Base-by-base conservation (phyloP, 2,797 vertebrate genomes). In the Lophius americanus region DNA sequence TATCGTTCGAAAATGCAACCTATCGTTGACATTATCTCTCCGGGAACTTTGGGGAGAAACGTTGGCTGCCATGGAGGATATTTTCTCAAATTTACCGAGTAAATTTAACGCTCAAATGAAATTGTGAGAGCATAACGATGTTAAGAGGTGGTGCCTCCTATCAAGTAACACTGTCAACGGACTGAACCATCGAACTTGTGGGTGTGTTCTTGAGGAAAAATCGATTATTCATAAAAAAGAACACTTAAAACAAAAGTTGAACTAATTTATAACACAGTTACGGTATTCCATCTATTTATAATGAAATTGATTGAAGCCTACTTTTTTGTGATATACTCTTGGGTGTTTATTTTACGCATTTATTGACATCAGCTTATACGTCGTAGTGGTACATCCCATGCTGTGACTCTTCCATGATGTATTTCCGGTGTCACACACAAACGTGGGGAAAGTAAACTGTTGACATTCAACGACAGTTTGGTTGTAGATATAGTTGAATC, bases 1-100 rank as follows among this genome's bases (percentile, higher is more conserved):
- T 88, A 99, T 97, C 96, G 95, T 96, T 83, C 95, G 93, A 91
- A 98, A 98, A 87, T 98, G 96, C 85, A 95, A 85, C 33, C 89
- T 95, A 60, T 96, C 95, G 75, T 95, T 95, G 48, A 92, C 88
- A 38, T 96, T 94, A 64, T 98, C 93, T 78, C 94, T 96, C 70
- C 92, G 95, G 7, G 92, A 84, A 53, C 93, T 93, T 74, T 90
- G 81, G 38, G 90, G 82, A 39, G 89, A 89, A 58, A 64, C 79
- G 36, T 82, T 54, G 39, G 70, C 68, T 8, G 67, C 70, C 90
- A 90, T 92, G 3, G 23, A 9, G 4, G 6, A n/a, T 7, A n/a
- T 5, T 53, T 66, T 50, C 8, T 32, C 11, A 10, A 38, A 23
- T 53, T 35, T 9, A 43, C 7, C 0, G 1, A 4, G 42, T 1